Conservation (phyloP, 2,113 vertebrate genomes). For the Hucho hucho region DNA sequence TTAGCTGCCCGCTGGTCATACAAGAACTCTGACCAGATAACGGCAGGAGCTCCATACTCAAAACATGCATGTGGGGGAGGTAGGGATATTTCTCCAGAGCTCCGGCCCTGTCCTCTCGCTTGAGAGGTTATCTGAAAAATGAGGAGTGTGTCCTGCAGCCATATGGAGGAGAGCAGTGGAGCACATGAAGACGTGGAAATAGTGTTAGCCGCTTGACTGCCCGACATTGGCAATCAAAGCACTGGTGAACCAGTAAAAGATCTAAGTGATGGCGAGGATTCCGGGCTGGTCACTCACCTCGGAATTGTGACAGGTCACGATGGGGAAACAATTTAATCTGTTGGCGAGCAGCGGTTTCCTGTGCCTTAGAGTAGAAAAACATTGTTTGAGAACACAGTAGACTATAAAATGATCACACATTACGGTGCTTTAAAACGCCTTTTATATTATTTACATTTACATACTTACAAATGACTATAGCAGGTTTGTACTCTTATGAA, state of each 20-base stretch:
- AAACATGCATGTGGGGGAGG: no score
- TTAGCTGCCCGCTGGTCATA: background rate
- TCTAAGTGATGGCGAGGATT: conserved; percentile 46
- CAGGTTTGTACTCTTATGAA: no score
- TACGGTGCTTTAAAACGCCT: no score
- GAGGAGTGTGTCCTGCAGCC: conserved; percentile 66
- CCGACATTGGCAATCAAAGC: conserved; percentile 61
- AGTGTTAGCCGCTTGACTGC: conserved; percentile 68
- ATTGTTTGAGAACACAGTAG: no score
- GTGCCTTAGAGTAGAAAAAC: no score
- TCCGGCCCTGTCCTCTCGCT: conserved; percentile 67
- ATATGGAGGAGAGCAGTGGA: conserved; percentile 64
- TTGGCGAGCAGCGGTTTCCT: conserved; percentile 5
- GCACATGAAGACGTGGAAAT: conserved; percentile 71
- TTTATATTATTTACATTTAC: no score
- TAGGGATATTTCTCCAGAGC: conserved; percentile 32
- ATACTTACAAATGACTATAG: no score
- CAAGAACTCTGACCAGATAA: conserved; percentile 33
- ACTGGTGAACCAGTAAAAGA: conserved; percentile 55
- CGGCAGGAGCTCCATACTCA: no score
- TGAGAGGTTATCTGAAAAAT: conserved; percentile 80
- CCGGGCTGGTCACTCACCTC: conserved; percentile 28
- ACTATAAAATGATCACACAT: no score
- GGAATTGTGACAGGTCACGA: no score
- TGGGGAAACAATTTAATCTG: conserved; percentile 43